A percentile compares a stretch with the other conserved stretches of the same genome.
These are phyloP conservation scores for Leptopterna dolabrata DNA, from an alignment of 2,888 invertebrate genomes.

Conservation along the genomic window DNA sequence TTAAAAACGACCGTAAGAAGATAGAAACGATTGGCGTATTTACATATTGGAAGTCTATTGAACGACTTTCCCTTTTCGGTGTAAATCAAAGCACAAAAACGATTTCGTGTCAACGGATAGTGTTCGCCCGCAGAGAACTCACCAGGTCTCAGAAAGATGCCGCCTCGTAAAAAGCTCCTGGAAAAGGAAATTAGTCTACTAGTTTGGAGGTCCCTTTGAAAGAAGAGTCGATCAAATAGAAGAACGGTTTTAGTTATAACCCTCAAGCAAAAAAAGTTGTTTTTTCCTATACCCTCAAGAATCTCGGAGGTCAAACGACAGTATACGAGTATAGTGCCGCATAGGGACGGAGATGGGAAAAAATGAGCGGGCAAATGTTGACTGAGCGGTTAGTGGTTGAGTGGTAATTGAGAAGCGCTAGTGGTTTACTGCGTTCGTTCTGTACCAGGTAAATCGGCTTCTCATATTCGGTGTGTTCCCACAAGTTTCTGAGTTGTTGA, in stretches of 20 bases:
- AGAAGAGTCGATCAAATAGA: background rate
- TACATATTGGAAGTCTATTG: background rate
- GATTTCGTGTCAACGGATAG: background rate
- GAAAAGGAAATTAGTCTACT: slow-evolving; percentile 16
- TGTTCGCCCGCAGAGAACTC: background rate
- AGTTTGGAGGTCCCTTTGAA: slow-evolving; percentile 14
- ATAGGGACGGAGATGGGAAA: background rate
- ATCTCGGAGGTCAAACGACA: background rate
- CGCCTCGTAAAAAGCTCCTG: background rate
- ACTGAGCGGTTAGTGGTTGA: background rate
- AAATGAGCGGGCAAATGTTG: background rate
- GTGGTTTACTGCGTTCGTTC: background rate
- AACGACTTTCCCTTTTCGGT: background rate
- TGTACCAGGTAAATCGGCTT: background rate
- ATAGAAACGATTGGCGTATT: background rate
- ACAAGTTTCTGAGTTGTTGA: background rate
- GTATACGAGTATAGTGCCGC: background rate
- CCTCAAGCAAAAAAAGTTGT: background rate
- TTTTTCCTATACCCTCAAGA: background rate
- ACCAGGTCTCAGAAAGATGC: background rate
- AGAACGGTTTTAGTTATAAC: background rate
- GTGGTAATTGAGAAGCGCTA: background rate
- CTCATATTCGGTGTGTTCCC: background rate
- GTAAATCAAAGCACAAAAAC: slow-evolving; percentile 6
- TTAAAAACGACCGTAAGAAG: background rate